Base-by-base conservation (phyloP, 2,888 invertebrate genomes). In the Plutella xylostella region DNA sequence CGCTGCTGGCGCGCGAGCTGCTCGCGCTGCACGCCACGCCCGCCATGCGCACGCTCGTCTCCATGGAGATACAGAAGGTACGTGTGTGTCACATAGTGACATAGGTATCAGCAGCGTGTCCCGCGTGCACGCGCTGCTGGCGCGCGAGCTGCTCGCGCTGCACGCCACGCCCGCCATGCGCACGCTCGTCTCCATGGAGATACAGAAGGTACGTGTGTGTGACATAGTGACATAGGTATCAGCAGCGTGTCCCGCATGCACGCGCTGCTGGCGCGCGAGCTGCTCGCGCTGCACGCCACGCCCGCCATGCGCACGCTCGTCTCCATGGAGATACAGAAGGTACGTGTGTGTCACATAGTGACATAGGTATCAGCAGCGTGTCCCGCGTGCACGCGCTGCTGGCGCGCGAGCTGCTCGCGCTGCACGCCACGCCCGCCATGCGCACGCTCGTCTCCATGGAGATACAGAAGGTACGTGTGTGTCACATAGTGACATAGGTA, bases 201-300 rank as follows among this genome's bases (percentile, higher is more conserved):
- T 83, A 65, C 78, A 83, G 48, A 80, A 80, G 71, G 83, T 78
- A 48, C 15, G 15, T 30, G 30, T 12, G 3, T n/a, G n/a, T n/a
- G n/a, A n/a, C n/a, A n/a, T n/a, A n/a, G n/a, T n/a, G n/a, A n/a
- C n/a, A n/a, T n/a, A n/a, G n/a, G n/a, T n/a, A n/a, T n/a, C 2
- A 71, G 84, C 48, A 78, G 75, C 43, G 77, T 84, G 50, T 62
- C 75, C 2, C 72, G 82, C 0, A 62, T 84, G 43, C 78, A 82
- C 60, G 80, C 80, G 42, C 49, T 83, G 41, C 59, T 84, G 34
- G 57, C 72, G 42, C 68, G 78, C 1, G 83, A 84, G 55, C 57
- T 85, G 43, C 72, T 73, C 5, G 56, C 77, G 14, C 57, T 83
- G 47, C 69, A 78, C 28, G 73, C 76, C 33, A 69, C 77, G 28